A percentile compares a stretch with the other conserved stretches of the same genome.
phyloP scores from a whole-genome alignment of 2,113 vertebrate genomes.

The Sapajus apella region DNA sequence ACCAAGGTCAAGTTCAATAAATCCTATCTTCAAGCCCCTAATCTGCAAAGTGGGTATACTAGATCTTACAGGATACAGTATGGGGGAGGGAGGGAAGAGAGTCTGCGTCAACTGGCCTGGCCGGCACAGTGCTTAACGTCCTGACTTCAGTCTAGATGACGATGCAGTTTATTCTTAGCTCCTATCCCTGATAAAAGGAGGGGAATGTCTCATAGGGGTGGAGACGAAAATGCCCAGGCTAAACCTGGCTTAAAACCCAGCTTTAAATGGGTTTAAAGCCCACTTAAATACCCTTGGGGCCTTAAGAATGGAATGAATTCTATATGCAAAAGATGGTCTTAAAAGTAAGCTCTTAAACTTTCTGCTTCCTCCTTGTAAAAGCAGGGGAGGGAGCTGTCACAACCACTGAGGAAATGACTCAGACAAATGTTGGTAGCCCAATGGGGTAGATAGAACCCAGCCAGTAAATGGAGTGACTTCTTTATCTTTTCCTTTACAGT shows the following conservation, averaged over 20 bases:
- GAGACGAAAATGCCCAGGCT: background rate
- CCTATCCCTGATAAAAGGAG: background rate
- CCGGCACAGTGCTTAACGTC: background rate
- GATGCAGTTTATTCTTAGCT: background rate
- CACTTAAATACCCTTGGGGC: background rate
- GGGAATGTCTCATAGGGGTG: background rate
- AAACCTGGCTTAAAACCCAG: background rate
- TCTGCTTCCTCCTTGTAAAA: constrained; percentile 43
- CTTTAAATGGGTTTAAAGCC: too few species aligned
- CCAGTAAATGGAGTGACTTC: background rate
- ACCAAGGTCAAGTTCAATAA: background rate
- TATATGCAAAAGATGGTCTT: background rate
- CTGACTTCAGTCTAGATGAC: background rate
- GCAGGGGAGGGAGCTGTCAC: background rate
- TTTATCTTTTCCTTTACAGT: background rate
- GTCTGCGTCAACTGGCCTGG: background rate
- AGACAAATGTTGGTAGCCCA: background rate
- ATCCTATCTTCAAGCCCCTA: background rate
- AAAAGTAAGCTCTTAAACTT: background rate
- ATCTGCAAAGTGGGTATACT: background rate
- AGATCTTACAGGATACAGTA: background rate
- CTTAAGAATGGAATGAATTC: constrained; percentile 11
- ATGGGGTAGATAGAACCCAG: background rate
- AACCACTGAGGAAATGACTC: constrained; percentile 66
- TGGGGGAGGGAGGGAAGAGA: background rate